phyloP scores from a whole-genome alignment of 2,113 vertebrate genomes.

The Brachyistius frenatus region DNA sequence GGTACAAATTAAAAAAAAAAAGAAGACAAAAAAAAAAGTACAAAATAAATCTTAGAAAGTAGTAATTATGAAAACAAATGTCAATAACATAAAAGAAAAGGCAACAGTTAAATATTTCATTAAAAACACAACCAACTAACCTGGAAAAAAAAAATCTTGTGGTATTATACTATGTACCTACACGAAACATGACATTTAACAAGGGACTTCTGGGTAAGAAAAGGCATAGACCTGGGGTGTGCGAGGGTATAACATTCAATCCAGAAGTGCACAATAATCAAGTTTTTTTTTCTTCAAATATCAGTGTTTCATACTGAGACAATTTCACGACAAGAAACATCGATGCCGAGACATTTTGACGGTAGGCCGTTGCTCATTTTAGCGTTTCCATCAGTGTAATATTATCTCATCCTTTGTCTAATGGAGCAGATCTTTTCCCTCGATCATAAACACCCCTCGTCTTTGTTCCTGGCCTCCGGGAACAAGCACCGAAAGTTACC shows the following conservation, averaged over 20 bases:
- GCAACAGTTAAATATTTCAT: conserved; percentile 72
- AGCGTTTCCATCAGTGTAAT: neutral
- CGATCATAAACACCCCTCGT: neutral
- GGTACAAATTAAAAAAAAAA: conserved; percentile 82
- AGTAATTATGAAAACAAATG: conserved; percentile 75
- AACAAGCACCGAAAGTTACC: conserved; percentile 19
- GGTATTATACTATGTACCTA: conserved; percentile 23
- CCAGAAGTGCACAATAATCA: conserved; percentile 34
- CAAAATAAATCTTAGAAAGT: conserved; percentile 86
- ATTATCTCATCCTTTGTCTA: conserved; percentile 3
- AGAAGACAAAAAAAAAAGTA: conserved; percentile 84
- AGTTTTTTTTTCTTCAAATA: conserved; percentile 3
- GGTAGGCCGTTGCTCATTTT: conserved; percentile 13
- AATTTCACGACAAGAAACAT: conserved; percentile 43
- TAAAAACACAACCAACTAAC: conserved; percentile 57
- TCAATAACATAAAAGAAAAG: conserved; percentile 73
- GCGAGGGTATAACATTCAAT: conserved; percentile 26
- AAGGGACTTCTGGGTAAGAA: conserved; percentile 32
- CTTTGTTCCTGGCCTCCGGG: conserved; percentile 12
- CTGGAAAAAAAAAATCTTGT: conserved; percentile 50
- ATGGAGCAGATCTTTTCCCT: neutral
- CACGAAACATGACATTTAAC: conserved; percentile 36
- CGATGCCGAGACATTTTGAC: conserved; percentile 29
- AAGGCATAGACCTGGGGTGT: conserved; percentile 48
- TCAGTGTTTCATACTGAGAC: conserved; percentile 34